Evolutionary conservation across 35 echinoderm and acorn worm species (phyloP), one percentile per base, ranked within the genome.

Genomic region (Acanthaster planci): DNA sequence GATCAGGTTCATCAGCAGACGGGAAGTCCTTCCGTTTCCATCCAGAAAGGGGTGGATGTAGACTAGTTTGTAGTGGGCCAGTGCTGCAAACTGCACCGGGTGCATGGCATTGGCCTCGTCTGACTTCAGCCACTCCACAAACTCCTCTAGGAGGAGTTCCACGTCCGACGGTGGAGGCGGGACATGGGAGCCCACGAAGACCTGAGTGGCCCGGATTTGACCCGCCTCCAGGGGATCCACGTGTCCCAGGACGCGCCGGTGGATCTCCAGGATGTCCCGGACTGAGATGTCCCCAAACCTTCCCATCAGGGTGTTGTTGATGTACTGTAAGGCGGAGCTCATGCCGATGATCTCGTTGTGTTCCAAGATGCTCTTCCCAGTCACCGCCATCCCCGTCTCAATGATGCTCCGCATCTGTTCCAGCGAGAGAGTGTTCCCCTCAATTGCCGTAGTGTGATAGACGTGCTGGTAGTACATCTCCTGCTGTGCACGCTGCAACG

Each of bases 341-440:
- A 99, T n/a, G 7, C 96, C 96, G 2, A 99, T 60, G 8, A 99
- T 89, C 53, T 99, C 96, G 76, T 99, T 99, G 72, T 99, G 96
- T 67, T 99, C 96, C 40, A 99, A 60, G 38, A 99, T 76, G 64
- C 96, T 99, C 39, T 99, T 99, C 27, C 96, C 96, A 4, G 78
- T 58, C 8, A 99, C 77, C 5, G 96, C 92, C 37, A 99, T 54
- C 9, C 96, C 96, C 3, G 91, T 99, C 78, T 99, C 96, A 78
- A 99, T 81, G 30, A 99, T 91, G 38, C 76, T 77, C 8, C 96
- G 9, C 86, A 93, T 94, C 86, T 99, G 96, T 39, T 93, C 96
- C 32, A 99, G 53, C 10, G 92, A 76, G 16, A 99, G 77, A 2
- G 96, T 99, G 79, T 99, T 99, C 16, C 96, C 96, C 31, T 99